phyloP scores from a whole-genome alignment of 37 sponge, comb jelly and placozoan genomes.

The Tethya wilhelma region DNA sequence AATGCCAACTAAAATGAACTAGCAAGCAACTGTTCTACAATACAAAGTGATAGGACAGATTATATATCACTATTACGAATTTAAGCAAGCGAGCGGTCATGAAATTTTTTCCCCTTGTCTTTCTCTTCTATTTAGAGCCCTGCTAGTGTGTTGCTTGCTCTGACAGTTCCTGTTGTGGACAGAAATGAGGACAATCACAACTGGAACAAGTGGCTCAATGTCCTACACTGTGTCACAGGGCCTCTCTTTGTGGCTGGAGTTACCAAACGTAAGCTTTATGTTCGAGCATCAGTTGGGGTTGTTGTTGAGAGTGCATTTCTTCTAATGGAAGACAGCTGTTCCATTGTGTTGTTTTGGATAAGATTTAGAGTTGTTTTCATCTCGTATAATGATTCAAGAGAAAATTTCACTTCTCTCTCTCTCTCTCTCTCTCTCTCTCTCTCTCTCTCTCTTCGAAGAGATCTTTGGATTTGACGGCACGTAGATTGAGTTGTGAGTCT shows the following conservation, averaged over 20 bases:
- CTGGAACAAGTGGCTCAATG: slow-evolving; percentile 96
- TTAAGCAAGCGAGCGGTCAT: too few relatives aligned
- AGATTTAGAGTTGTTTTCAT: too few relatives aligned
- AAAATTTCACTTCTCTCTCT: background rate
- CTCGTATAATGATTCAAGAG: too few relatives aligned
- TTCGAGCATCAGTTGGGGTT: slow-evolving; percentile 1
- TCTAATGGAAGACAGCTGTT: background rate
- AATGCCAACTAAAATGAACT: too few relatives aligned
- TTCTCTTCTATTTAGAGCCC: slow-evolving; percentile 62
- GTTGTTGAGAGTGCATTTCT: too few relatives aligned
- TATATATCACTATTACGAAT: too few relatives aligned
- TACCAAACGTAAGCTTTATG: slow-evolving; percentile 39
- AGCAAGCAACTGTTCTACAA: too few relatives aligned
- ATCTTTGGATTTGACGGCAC: too few relatives aligned
- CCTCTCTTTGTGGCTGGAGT: slow-evolving; percentile 64
- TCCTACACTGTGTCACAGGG: slow-evolving; percentile 80
- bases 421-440: slow-evolving; percentile 8
- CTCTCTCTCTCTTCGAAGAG: too few relatives aligned
- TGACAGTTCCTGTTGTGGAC: slow-evolving; percentile 94
- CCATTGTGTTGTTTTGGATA: background rate
- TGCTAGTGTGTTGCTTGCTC: slow-evolving; percentile 58
- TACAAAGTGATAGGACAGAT: too few relatives aligned
- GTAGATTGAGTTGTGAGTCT: too few relatives aligned
- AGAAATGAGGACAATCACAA: slow-evolving; percentile 68
- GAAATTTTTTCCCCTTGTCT: too few relatives aligned